These are phyloP conservation scores for Bellardia pandia DNA, from an alignment of 2,888 invertebrate species.

Conservation along the genomic window DNA sequence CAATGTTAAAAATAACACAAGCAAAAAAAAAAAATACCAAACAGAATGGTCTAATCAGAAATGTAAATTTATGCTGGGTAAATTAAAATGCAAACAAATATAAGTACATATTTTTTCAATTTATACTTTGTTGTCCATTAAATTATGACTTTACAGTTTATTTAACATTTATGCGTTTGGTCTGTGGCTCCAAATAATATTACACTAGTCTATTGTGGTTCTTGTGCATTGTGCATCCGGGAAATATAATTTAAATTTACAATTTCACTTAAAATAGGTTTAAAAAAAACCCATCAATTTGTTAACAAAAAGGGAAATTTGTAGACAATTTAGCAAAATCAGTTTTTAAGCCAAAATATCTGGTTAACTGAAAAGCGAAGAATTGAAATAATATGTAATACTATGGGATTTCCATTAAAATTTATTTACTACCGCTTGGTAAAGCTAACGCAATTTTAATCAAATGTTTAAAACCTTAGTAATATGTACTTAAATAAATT, in stretches of 20 bases:
- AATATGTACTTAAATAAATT: too few relatives aligned
- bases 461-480: too few relatives aligned
- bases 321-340: too few relatives aligned
- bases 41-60: constrained; percentile 51
- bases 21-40: constrained; percentile 1
- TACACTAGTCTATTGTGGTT: not conserved
- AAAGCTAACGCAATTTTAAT: too few relatives aligned
- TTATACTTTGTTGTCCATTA: constrained; percentile 27
- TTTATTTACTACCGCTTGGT: too few relatives aligned
- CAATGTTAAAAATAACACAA: constrained; percentile 12
- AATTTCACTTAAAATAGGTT: constrained; percentile 15
- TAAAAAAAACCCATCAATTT: not conserved
- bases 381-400: too few relatives aligned
- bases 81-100: constrained; percentile 50
- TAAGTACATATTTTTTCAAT: not conserved
- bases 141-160: constrained; percentile 45
- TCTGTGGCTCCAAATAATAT: constrained; percentile 38
- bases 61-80: constrained; percentile 63
- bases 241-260: constrained; percentile 51
- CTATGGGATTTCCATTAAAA: too few relatives aligned
- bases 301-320: not conserved
- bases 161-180: constrained; percentile 35
- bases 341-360: too few relatives aligned
- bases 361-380: too few relatives aligned
- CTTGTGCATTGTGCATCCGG: constrained; percentile 48